Percentiles rank a stretch among this genome's conserved stretches.
These are phyloP conservation scores for Gymnocheta viridis DNA, from an alignment of 2,888 invertebrate genomes.

Conservation along the genomic window DNA sequence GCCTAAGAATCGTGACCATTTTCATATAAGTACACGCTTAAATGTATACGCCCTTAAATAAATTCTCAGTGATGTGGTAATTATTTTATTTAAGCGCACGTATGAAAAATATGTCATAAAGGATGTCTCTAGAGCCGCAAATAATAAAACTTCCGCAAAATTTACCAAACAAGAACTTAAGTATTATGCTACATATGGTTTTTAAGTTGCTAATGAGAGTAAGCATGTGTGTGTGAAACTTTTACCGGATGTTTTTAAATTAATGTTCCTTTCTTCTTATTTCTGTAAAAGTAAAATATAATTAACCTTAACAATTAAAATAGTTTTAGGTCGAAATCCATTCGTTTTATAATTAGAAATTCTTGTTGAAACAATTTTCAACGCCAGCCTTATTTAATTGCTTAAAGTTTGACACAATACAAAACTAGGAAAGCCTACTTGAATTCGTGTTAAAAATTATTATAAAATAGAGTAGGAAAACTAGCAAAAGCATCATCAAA, in stretches of 20 bases:
- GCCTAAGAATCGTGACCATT: no score
- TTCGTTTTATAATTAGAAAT: neutral
- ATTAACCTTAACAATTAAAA: conserved; percentile 38
- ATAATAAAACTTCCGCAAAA: conserved; percentile 56
- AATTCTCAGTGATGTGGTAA: neutral
- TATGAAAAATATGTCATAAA: conserved; percentile 4
- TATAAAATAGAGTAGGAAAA: neutral
- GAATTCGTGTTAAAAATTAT: neutral
- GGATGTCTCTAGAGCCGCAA: conserved; percentile 24
- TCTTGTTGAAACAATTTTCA: neutral
- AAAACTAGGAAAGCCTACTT: neutral
- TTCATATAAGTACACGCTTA: no score
- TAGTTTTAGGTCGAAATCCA: conserved; percentile 15
- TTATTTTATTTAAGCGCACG: neutral
- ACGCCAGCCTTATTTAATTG: conserved; percentile 16
- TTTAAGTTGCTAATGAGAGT: neutral
- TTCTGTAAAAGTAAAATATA: conserved; percentile 51
- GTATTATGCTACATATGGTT: neutral
- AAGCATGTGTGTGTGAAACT: neutral
- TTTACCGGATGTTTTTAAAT: conserved; percentile 48
- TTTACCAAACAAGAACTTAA: conserved; percentile 39
- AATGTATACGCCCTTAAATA: neutral
- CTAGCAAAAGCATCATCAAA: neutral
- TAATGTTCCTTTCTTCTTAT: conserved; percentile 6
- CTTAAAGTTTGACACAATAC: conserved; percentile 1